Evolutionary conservation across 2,888 invertebrate species (phyloP).

Genomic region (Drosophila barbarae): DNA sequence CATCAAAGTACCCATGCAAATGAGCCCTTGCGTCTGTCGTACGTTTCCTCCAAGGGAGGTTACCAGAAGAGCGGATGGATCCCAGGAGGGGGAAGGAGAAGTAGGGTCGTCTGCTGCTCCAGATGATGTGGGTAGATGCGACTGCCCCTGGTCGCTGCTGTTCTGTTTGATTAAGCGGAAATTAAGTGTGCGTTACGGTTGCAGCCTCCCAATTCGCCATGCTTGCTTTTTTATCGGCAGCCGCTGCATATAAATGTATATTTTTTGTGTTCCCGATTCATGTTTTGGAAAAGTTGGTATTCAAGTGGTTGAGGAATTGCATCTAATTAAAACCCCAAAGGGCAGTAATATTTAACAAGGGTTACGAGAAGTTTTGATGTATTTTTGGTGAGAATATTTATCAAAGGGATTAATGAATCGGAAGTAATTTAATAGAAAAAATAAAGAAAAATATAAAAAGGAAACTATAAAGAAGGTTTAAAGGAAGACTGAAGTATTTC

Average conservation of each 20-base stretch:
- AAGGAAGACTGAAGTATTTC: too few relatives aligned
- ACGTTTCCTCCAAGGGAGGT: constrained; percentile 21
- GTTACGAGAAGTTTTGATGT: not conserved
- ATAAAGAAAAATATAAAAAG: not conserved
- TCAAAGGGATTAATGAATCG: not conserved
- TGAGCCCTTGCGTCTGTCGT: constrained; percentile 68
- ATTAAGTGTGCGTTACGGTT: constrained; percentile 63
- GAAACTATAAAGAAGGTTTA: not conserved
- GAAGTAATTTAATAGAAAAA: not conserved
- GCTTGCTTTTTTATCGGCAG: constrained; percentile 41
- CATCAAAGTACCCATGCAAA: constrained; percentile 77
- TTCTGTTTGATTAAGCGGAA: constrained; percentile 70
- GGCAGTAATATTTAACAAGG: constrained; percentile 2
- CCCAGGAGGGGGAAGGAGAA: constrained; percentile 1
- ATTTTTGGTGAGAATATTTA: not conserved
- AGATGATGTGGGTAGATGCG: constrained; percentile 51
- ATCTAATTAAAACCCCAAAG: constrained; percentile 1
- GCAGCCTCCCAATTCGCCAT: constrained; percentile 57
- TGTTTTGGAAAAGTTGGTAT: not conserved
- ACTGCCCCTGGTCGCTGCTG: constrained; percentile 48
- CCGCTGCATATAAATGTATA: constrained; percentile 16
- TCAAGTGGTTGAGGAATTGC: not conserved
- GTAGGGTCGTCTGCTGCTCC: constrained; percentile 47
- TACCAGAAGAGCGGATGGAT: constrained; percentile 1
- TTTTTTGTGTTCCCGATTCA: constrained; percentile 26